A percentile compares a stretch with the other conserved stretches of the same genome.
These are phyloP conservation scores for Onychostruthus taczanowskii DNA, from an alignment of 2,113 vertebrate genomes.

Conservation along the genomic window DNA sequence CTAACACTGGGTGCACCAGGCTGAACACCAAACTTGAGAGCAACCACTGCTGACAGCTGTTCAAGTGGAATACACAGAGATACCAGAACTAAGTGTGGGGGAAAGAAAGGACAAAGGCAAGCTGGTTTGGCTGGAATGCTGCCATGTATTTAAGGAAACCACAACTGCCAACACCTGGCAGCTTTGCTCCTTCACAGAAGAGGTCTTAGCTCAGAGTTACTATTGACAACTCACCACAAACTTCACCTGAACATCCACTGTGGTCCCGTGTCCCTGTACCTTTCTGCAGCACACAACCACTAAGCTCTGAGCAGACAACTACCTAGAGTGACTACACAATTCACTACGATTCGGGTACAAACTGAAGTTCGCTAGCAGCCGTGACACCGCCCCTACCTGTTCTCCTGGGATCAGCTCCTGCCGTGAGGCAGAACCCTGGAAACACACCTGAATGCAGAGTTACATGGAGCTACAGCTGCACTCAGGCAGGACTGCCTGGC, in stretches of 20 bases:
- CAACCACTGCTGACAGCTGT: rapidly evolving
- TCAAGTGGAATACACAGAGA: background rate
- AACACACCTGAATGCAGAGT: background rate
- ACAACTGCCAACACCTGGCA: background rate
- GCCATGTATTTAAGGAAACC: slow-evolving; percentile 39
- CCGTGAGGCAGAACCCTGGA: background rate
- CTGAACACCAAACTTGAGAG: background rate
- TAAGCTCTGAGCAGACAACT: background rate
- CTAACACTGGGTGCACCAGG: background rate
- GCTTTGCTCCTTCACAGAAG: background rate
- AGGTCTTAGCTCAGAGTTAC: background rate
- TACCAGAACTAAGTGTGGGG: background rate
- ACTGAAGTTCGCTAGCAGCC: background rate
- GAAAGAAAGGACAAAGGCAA: background rate
- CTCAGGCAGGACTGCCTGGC: background rate
- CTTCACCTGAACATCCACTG: background rate
- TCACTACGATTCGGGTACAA: background rate
- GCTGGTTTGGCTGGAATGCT: background rate
- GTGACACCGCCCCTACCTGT: rapidly evolving
- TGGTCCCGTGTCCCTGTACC: background rate
- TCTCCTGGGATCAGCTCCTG: background rate
- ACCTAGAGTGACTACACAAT: background rate
- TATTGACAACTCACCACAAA: background rate
- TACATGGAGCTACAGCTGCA: background rate
- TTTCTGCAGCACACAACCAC: background rate